Base-by-base conservation (phyloP, 2,888 invertebrate genomes). In the Hedychridium roseum region DNA sequence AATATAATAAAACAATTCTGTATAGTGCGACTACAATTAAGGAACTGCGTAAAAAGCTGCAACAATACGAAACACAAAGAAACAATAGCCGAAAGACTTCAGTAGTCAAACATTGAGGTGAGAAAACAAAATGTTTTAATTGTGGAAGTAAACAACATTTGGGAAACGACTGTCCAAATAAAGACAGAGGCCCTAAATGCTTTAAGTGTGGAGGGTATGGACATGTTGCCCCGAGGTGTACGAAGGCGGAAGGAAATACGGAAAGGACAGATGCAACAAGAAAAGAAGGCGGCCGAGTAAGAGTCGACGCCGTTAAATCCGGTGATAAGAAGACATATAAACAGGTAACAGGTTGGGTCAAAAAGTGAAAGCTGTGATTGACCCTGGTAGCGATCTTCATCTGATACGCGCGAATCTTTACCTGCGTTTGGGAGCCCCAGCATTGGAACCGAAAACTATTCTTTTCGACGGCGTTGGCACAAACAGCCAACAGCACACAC, bases 81-180 rank as follows among this genome's bases (percentile, higher is more conserved):
- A 12, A 27, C 6, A 11, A 27, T 11, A 27, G 27, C 9, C 2
- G 12, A 5, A 27, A 3, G 27, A 27, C 2, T 27, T 2, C n/a
- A 3, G 27, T 12, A 12, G 6, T n/a, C n/a, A 32, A 17, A 11
- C 11, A 17, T 11, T 9, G 3, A 27, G n/a, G 12, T 27, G 12
- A 27, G 27, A 27, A 27, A 27, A 9, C 12, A 12, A 3, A 5
- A 11, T 27, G 27, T 27, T 27, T 27, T 12, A 27, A 27, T 27
- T 27, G 6, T 27, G 27, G 27, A 3, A 11, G n/a, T 2, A 5
- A 3, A 4, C 36, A 42, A 3, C 47, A 47, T 27, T 23, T 55
- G 1, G 20, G 53, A 11, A 28, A 34, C 7, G 46, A 57, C 5
- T 65, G 64, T 32, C 35, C 27, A 7, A 11, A 49, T 17, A 43